Evolutionary conservation across 1,140 invertebrate species (phyloP).

Genomic region (Drosophila eugracilis): DNA sequence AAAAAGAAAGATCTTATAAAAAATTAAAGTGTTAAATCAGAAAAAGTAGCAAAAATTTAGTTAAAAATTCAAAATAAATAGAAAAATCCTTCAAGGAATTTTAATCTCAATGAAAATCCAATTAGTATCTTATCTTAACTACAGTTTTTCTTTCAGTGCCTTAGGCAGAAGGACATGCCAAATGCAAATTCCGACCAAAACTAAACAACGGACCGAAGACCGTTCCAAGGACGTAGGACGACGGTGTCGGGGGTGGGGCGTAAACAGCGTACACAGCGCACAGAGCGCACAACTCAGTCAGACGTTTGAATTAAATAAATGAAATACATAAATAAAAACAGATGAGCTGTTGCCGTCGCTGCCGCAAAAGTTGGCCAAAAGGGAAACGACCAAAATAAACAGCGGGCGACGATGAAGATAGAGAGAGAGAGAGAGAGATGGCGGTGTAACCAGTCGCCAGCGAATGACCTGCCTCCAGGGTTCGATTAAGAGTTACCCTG

Average conservation of each 20-base stretch:
- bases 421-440: not conserved
- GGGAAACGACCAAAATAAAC: constrained; percentile 44
- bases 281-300: constrained; percentile 40
- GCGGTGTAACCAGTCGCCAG: not conserved
- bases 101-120: too few relatives aligned
- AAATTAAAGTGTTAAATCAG: too few relatives aligned
- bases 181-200: constrained; percentile 47
- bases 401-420: too few relatives aligned
- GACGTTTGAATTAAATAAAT: constrained; percentile 79
- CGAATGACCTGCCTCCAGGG: constrained; percentile 25
- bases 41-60: too few relatives aligned
- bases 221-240: not conserved
- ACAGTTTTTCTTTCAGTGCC: constrained; percentile 11
- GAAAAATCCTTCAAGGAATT: too few relatives aligned
- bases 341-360: constrained; percentile 50
- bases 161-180: constrained; percentile 22
- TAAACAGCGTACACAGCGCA: constrained; percentile 8
- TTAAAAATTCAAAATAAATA: too few relatives aligned
- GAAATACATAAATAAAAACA: constrained; percentile 77
- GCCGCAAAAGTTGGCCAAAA: constrained; percentile 34
- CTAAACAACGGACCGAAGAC: constrained; percentile 27
- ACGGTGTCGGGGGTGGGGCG: constrained; percentile 7
- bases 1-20: too few relatives aligned
- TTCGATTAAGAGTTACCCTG: constrained; percentile 43
- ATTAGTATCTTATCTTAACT: too few relatives aligned